Evolutionary conservation across 2,888 invertebrate species (phyloP).

Genomic region (Xestobium rufovillosum): DNA sequence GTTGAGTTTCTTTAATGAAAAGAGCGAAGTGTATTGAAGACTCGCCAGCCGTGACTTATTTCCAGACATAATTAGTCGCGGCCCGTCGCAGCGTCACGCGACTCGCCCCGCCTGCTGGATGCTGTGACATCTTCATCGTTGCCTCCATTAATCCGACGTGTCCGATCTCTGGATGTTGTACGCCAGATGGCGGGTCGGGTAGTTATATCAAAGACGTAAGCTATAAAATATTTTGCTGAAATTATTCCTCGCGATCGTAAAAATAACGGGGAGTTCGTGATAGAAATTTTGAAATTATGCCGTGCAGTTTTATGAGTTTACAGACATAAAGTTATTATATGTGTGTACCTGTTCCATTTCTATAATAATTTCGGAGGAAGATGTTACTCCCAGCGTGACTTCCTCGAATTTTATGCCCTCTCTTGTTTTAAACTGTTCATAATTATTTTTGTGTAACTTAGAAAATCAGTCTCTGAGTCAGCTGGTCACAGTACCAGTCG

Average conservation of each 20-base stretch:
- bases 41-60: constrained; percentile 34
- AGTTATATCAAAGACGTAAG: constrained; percentile 12
- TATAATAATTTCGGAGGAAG: too few relatives aligned
- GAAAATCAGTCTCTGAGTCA: too few relatives aligned
- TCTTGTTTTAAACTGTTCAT: too few relatives aligned
- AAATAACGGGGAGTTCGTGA: constrained; percentile 4
- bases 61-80: constrained; percentile 39
- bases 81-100: constrained; percentile 33
- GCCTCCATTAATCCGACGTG: constrained; percentile 33
- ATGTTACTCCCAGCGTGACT: too few relatives aligned
- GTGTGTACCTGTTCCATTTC: too few relatives aligned
- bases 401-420: too few relatives aligned
- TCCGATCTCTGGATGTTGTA: constrained; percentile 32
- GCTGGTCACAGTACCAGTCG: too few relatives aligned
- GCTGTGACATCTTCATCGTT: constrained; percentile 37
- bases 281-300: too few relatives aligned
- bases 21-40: constrained; percentile 11
- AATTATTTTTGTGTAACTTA: too few relatives aligned
- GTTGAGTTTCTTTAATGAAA: not conserved
- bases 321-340: too few relatives aligned
- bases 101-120: constrained; percentile 29
- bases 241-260: not conserved
- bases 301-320: too few relatives aligned
- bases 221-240: too few relatives aligned
- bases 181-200: constrained; percentile 31